Base-by-base conservation (phyloP, 1,140 invertebrate genomes). In the Papilio dardanus region DNA sequence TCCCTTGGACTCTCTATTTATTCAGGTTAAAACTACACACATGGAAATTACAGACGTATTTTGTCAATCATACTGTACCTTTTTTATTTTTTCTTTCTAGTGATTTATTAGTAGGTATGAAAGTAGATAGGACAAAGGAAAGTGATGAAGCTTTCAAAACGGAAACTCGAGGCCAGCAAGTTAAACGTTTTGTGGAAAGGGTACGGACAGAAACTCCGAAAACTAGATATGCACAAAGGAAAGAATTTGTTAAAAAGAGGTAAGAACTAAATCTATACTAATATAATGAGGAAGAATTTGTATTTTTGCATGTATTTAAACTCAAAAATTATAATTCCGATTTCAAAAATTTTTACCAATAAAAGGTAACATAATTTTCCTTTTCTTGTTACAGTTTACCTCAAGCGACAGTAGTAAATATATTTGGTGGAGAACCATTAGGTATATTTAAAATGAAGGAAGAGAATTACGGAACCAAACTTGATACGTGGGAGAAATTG, bases 41-140 rank as follows among this genome's bases (percentile, higher is more conserved):
- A 3, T 33, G 3, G 33, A 33, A 33, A 7, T 33, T 33, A 33
- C 7, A 33, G 3, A 33, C 33, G 3, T 46, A 46, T 46, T n/a
- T 7, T n/a, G 40, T 42, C 40, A 42, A 42, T 3, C 14, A 16
- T 16, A 42, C 14, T 42, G 40, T 19, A 46, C 42, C n/a, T 58
- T 74, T 31, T 10, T 33, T 2, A 68, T 74, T 33, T 37, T 66
- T 46, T 76, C 69, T 54, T 93, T 94, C 77, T 85, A 97, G 96
- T 93, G 95, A 96, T 54, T 84, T 97, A 21, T 92, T 97, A 81
- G 93, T 95, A 65, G 96, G 95, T 28, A 97, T 97, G 96, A 96
- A 97, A 90, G 95, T 97, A 46, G 96, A 97, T 86, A 94, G 94
- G 77, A 86, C 90, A 42, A 91, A 92, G 83, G 78, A 93, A 33